Conservation (phyloP, 2,888 invertebrate genomes). For the Drosophila lutescens region DNA sequence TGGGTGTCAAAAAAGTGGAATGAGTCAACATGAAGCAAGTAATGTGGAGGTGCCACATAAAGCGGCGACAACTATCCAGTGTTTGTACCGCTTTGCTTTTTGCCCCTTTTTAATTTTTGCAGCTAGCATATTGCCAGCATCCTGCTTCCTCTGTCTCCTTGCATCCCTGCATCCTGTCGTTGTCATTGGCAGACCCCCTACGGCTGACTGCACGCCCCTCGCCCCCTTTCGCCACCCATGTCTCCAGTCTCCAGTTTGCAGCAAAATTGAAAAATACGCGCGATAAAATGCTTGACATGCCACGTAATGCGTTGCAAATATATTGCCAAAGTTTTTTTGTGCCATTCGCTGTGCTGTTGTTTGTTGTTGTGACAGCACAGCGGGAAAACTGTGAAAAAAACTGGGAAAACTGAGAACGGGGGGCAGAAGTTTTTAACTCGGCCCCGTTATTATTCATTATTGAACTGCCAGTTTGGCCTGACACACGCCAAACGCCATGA, state of each 20-base stretch:
- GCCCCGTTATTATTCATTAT: slow-evolving; percentile 77
- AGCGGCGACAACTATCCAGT: slow-evolving; percentile 41
- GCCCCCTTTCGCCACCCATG: slow-evolving; percentile 5
- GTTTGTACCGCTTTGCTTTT: slow-evolving; percentile 31
- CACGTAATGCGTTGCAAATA: slow-evolving; percentile 80
- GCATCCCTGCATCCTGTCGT: slow-evolving; percentile 6
- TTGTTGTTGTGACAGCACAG: slow-evolving; percentile 70
- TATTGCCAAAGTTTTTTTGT: slow-evolving; percentile 74
- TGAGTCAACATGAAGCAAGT: slow-evolving; percentile 9
- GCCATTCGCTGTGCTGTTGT: slow-evolving; percentile 44
- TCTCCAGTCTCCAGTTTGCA: slow-evolving; percentile 17
- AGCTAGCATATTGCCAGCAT: slow-evolving; percentile 50
- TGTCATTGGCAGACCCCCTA: slow-evolving; percentile 46
- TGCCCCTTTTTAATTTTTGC: slow-evolving; percentile 36
- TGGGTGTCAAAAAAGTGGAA: slow-evolving; percentile 9
- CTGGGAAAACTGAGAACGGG: slow-evolving; percentile 12
- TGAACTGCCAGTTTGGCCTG: slow-evolving; percentile 75
- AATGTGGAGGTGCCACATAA: slow-evolving; percentile 22
- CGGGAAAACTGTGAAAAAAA: slow-evolving; percentile 22
- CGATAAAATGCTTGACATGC: slow-evolving; percentile 80
- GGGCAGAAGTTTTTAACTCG: slow-evolving; percentile 66
- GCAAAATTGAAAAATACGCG: slow-evolving; percentile 78
- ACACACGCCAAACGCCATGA: slow-evolving; percentile 70
- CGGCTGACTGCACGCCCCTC: slow-evolving; percentile 3
- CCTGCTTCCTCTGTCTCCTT: slow-evolving; percentile 17